A percentile compares a stretch with the other conserved stretches of the same genome.
These are phyloP conservation scores for Pavo muticus DNA, from an alignment of 2,113 vertebrate genomes.

Conservation along the genomic window DNA sequence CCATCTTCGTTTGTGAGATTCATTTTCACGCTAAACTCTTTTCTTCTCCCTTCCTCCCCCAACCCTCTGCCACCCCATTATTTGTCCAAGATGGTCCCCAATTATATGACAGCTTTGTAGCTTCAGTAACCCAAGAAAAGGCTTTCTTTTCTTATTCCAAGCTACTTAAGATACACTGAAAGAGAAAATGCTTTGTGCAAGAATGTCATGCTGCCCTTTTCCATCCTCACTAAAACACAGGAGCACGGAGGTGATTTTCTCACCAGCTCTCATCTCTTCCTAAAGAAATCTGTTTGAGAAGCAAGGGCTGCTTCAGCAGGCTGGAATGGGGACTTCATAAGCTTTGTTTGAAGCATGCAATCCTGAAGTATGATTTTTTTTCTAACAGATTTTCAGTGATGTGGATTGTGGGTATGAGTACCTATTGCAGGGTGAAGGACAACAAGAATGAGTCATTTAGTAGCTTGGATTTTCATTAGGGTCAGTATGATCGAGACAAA, in stretches of 20 bases:
- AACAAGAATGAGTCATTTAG: neutral
- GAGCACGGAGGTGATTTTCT: constrained; percentile 30
- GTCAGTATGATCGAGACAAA: neutral
- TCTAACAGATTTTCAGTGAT: neutral
- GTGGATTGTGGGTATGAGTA: neutral
- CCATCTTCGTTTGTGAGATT: neutral
- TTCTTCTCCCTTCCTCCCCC: neutral
- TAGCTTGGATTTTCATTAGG: neutral
- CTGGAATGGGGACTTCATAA: neutral
- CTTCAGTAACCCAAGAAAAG: constrained; percentile 22
- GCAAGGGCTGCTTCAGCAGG: constrained; percentile 14
- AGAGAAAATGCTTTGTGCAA: constrained; percentile 33
- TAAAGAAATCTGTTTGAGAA: constrained; percentile 26
- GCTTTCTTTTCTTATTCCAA: constrained; percentile 13
- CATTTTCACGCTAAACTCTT: neutral
- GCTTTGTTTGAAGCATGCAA: neutral
- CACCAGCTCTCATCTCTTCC: constrained; percentile 25
- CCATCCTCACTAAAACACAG: neutral
- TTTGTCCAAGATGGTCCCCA: neutral
- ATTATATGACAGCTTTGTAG: neutral
- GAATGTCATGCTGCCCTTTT: constrained; percentile 15
- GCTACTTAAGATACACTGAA: constrained; percentile 15
- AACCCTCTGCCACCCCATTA: neutral
- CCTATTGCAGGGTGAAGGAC: neutral
- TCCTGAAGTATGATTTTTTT: neutral